Conservation (phyloP, 2,888 invertebrate genomes). For the Tholera decimalis region DNA sequence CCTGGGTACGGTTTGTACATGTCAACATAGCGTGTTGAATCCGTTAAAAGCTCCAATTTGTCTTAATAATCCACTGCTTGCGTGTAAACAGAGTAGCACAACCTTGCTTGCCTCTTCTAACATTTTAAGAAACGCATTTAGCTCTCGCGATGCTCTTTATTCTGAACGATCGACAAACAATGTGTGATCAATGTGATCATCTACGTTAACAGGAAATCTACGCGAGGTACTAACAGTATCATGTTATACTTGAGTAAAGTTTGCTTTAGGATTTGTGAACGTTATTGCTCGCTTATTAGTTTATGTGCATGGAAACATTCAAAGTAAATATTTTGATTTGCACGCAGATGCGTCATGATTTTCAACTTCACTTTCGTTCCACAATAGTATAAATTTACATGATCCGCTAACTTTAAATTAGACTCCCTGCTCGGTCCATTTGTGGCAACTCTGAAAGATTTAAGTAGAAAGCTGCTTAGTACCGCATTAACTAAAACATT, state of each 20-base stretch:
- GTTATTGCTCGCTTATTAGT: conserved; percentile 36
- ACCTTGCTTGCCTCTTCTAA: conserved; percentile 59
- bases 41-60: conserved; percentile 67
- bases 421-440: conserved; percentile 1
- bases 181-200: conserved; percentile 81
- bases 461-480: conserved; percentile 14
- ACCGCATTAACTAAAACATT: conserved; percentile 35
- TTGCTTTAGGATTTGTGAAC: conserved; percentile 52
- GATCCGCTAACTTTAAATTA: conserved; percentile 31
- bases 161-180: conserved; percentile 75
- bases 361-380: conserved; percentile 35
- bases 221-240: conserved; percentile 27
- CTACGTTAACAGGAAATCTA: conserved; percentile 53
- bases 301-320: conserved; percentile 38
- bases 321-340: conserved; percentile 57
- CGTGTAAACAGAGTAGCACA: conserved; percentile 60
- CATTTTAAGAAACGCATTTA: conserved; percentile 69
- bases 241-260: conserved; percentile 36
- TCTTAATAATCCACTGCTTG: conserved; percentile 66
- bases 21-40: conserved; percentile 54
- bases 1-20: conserved; percentile 53
- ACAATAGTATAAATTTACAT: conserved; percentile 18
- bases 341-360: conserved; percentile 47
- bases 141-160: conserved; percentile 68
- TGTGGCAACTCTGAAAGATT: conserved; percentile 9